Percentiles rank a stretch among this genome's conserved stretches.
Evolutionary conservation across 2,888 invertebrate species (phyloP).

Genomic region (Philonicus albiceps): DNA sequence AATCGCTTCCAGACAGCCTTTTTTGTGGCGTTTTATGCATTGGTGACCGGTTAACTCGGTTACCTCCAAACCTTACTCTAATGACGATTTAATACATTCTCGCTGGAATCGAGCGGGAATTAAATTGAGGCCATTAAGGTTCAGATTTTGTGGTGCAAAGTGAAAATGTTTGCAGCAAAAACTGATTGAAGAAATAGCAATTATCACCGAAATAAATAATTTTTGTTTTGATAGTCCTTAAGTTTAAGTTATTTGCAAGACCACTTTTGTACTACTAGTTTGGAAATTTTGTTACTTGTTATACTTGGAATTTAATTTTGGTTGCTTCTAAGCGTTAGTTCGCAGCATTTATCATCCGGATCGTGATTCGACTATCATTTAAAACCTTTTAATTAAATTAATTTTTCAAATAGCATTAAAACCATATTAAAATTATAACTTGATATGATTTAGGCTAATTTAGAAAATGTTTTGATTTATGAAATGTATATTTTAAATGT

Average conservation of each 20-base stretch:
- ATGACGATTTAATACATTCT: slow-evolving; percentile 23
- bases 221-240: background rate
- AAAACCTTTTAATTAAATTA: no score
- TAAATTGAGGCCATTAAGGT: background rate
- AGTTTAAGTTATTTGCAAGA: background rate
- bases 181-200: background rate
- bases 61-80: slow-evolving; percentile 19
- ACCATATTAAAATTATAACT: no score
- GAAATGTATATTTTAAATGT: no score
- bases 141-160: background rate
- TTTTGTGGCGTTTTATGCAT: background rate
- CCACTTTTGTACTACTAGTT: background rate
- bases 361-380: no score
- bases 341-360: no score
- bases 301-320: no score
- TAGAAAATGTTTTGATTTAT: no score
- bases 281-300: no score
- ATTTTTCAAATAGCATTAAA: no score
- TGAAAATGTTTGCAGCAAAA: background rate
- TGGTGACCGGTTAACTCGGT: background rate
- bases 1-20: slow-evolving; percentile 15
- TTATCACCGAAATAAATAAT: background rate
- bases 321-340: no score
- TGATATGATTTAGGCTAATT: no score
- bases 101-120: background rate